Percentiles rank a stretch among this genome's conserved stretches.
These are phyloP conservation scores for Dinomys branickii DNA, from an alignment of 2,113 vertebrate genomes.

Conservation along the genomic window DNA sequence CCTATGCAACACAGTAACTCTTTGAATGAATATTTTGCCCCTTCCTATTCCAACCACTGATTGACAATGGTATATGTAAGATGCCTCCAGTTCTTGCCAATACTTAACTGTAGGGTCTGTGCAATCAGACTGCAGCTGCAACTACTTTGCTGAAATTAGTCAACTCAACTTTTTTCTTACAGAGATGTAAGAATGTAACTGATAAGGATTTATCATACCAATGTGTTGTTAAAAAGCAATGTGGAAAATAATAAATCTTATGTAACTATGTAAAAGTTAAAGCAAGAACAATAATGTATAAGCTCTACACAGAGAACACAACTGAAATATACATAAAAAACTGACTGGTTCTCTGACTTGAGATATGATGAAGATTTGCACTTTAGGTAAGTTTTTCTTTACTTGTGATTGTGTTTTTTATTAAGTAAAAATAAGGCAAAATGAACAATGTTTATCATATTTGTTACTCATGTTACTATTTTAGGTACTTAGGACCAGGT, in stretches of 20 bases:
- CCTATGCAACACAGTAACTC: neutral
- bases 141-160: neutral
- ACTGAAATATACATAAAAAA: neutral
- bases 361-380: neutral
- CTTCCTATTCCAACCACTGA: neutral
- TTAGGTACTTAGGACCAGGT: neutral
- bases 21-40: neutral
- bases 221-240: neutral
- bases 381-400: neutral
- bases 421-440: slow-evolving; percentile 5
- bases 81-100: neutral
- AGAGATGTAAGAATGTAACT: neutral
- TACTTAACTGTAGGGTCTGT: neutral
- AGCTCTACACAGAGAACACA: neutral
- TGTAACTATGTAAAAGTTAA: neutral
- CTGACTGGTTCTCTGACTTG: neutral
- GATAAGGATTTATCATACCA: neutral
- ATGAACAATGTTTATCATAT: neutral
- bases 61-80: neutral
- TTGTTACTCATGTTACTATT: neutral
- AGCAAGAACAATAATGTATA: neutral
- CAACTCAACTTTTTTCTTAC: neutral
- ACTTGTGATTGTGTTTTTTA: neutral
- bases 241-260: neutral
- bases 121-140: neutral